These are phyloP conservation scores for Montipora capitata DNA, from an alignment of 92 coral and sea anemone species.

Conservation along the genomic window DNA sequence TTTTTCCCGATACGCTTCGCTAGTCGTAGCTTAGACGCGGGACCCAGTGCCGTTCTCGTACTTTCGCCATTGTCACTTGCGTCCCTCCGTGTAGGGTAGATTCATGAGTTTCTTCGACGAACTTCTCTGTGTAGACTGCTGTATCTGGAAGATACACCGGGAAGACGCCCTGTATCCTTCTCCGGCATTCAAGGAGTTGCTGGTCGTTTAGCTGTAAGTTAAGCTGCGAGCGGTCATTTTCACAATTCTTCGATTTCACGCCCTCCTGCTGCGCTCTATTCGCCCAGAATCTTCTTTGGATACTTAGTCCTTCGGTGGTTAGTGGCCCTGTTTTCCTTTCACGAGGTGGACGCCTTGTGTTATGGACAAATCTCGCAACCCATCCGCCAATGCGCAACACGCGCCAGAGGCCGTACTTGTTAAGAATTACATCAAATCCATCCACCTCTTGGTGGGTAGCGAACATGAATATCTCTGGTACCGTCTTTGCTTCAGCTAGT, in stretches of 20 bases:
- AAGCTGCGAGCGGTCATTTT: not conserved
- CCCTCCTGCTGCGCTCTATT: not conserved
- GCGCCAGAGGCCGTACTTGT: constrained; percentile 9
- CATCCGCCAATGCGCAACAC: not conserved
- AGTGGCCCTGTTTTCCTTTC: constrained; percentile 2
- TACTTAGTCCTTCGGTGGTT: not conserved
- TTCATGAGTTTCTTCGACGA: not conserved
- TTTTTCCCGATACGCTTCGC: not conserved
- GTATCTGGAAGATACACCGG: not conserved
- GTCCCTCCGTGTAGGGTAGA: not conserved
- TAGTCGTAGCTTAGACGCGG: not conserved
- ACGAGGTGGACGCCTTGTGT: not conserved
- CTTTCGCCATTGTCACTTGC: not conserved
- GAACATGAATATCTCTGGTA: constrained; percentile 26
- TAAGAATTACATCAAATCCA: constrained; percentile 28
- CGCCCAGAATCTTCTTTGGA: not conserved
- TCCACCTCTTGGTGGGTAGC: constrained; percentile 24
- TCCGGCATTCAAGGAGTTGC: not conserved
- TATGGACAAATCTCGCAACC: not conserved
- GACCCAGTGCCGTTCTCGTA: not conserved
- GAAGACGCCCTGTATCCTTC: not conserved
- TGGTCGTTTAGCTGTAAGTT: not conserved
- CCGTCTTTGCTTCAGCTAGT: constrained; percentile 41
- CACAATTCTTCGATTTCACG: not conserved
- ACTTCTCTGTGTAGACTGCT: not conserved